phyloP scores from a whole-genome alignment of 2,113 vertebrate genomes.

The Bubo bubo region DNA sequence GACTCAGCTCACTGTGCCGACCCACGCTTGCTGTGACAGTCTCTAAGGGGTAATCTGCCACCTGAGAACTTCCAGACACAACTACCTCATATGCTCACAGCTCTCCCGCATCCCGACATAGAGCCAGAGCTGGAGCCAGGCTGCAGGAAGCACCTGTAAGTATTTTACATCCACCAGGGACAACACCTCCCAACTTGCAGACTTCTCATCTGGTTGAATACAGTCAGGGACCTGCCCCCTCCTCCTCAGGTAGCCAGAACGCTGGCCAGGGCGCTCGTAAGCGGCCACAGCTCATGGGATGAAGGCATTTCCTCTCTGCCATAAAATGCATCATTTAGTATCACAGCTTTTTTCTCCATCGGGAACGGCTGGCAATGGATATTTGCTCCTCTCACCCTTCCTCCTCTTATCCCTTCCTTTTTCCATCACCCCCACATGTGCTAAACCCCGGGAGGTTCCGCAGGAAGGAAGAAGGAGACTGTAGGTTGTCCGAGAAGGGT shows the following conservation, averaged over 20 bases:
- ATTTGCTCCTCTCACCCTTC: neutral
- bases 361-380: neutral
- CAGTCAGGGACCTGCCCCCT: neutral
- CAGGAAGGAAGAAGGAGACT: neutral
- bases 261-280: neutral
- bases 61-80: conserved; percentile 55
- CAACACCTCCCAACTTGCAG: conserved; percentile 26
- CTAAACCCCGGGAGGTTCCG: neutral
- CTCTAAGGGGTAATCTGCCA: neutral
- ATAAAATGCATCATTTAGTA: conserved; percentile 38
- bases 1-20: neutral
- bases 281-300: neutral
- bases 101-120: neutral
- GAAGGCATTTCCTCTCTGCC: conserved; percentile 42
- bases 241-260: conserved; percentile 33
- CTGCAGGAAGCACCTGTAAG: conserved; percentile 49
- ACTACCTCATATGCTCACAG: conserved; percentile 15
- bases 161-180: conserved; percentile 27
- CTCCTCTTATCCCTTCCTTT: neutral
- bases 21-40: neutral
- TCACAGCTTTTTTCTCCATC: neutral
- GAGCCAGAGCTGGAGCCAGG: neutral
- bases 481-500: conserved; percentile 4
- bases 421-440: neutral
- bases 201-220: neutral